Conservation (phyloP, 2,888 invertebrate species). For the Caenorhabditis sp. region DNA sequence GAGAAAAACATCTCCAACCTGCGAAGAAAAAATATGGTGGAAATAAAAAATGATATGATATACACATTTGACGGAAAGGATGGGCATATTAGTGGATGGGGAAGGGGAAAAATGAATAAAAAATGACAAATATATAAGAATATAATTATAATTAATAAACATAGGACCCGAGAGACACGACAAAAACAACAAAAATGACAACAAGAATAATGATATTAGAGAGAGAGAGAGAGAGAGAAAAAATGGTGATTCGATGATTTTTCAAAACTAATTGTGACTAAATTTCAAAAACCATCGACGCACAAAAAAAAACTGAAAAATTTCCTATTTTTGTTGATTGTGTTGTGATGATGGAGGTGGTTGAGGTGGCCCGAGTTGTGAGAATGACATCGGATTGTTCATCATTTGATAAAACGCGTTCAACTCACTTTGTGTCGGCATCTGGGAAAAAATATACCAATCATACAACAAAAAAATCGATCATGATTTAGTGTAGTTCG, state of each 20-base stretch:
- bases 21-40: neutral
- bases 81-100: too few species aligned
- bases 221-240: too few species aligned
- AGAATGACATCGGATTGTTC: neutral
- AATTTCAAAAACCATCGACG: neutral
- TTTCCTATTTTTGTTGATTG: neutral
- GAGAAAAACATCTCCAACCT: neutral
- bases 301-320: neutral
- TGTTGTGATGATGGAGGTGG: neutral
- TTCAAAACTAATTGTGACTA: neutral
- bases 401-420: neutral
- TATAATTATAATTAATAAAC: too few species aligned
- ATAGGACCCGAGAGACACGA: too few species aligned
- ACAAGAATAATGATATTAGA: too few species aligned
- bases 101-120: neutral
- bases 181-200: too few species aligned
- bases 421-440: neutral
- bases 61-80: too few species aligned
- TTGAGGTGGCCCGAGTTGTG: neutral
- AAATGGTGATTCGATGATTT: neutral
- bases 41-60: too few species aligned
- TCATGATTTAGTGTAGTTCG: too few species aligned
- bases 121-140: neutral
- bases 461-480: too few species aligned
- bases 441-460: neutral